Evolutionary conservation across 2,888 invertebrate genomes (phyloP).

Genomic region (Nezara viridula): DNA sequence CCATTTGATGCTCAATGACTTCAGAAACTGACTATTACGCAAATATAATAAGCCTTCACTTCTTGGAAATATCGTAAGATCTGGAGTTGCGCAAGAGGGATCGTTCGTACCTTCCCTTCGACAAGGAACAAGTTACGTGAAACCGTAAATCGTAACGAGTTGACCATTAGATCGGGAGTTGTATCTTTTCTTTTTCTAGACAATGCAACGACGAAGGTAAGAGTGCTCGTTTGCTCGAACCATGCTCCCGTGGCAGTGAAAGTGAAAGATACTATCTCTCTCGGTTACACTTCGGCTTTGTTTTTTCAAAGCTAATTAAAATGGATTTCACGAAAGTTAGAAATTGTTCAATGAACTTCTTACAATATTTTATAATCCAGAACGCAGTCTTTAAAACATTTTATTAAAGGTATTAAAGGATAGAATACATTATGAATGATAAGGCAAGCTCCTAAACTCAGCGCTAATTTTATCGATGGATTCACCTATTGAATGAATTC

Average conservation of each 20-base stretch:
- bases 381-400: too few relatives aligned
- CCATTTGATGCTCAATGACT: background rate
- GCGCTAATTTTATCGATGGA: too few relatives aligned
- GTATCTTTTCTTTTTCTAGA: background rate
- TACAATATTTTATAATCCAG: too few relatives aligned
- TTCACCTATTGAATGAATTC: too few relatives aligned
- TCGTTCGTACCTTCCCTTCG: background rate
- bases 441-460: too few relatives aligned
- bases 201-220: background rate
- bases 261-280: constrained; percentile 13
- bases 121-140: background rate
- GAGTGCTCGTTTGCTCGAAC: background rate
- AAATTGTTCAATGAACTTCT: background rate
- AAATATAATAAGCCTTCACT: background rate
- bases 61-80: background rate
- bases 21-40: background rate
- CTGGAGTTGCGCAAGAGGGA: background rate
- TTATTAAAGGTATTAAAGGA: too few relatives aligned
- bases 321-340: background rate
- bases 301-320: constrained; percentile 29
- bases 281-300: background rate
- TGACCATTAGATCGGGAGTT: background rate
- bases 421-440: too few relatives aligned
- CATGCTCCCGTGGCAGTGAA: background rate
- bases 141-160: constrained; percentile 1